Evolutionary conservation across 30 jellyfish, hydroid and myxozoan species (phyloP), one percentile per base, ranked within the genome.

Genomic region (Cassiopea andromeda): DNA sequence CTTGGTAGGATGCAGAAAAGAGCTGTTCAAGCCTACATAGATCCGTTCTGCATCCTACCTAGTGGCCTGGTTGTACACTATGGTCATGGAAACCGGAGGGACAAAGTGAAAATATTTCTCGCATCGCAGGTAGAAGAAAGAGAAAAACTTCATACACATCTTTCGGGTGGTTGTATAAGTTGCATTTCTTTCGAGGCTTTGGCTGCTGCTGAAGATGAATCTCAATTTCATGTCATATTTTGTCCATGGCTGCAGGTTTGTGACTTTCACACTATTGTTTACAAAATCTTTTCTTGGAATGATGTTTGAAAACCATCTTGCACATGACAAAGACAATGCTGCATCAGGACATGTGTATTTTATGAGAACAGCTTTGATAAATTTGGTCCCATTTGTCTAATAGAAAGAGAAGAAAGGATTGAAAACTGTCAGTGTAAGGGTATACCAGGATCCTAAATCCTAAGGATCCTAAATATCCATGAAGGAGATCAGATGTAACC

Each of bases 171-270:
- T 54, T 58, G 70, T 64, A 43, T 19, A 19, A 1, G 80, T 54
- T 49, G 50, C 8, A 19, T 48, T 69, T 1, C 84, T 45, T 50
- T 83, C 84, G 19, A 17, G 46, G 48, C 78, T 68, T 58, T 58
- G 68, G 49, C 91, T 83, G 59, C 60, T 73, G 70, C 57, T 83
- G 91, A 83, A 73, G 13, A 83, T 78, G 78, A 44, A 43, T 43
- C 85, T 61, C 15, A 83, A 0, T 3, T 82, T 10, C 13, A 83
- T 38, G 4, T 38, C 16, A 59, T 83, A 83, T 38, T 70, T 83
- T 45, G 91, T 83, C 91, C 91, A 83, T 13, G 91, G 91, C 50
- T 58, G 91, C n/a, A 83, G 15, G 48, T 47, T 43, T 15, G 78
- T 83, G 44, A 83, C 1, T 43, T 83, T 70, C 49, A 83, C 57